A percentile compares a stretch with the other conserved stretches of the same genome.
Evolutionary conservation across 2,113 vertebrate genomes (phyloP).

Genomic region (Corythoichthys intestinalis): DNA sequence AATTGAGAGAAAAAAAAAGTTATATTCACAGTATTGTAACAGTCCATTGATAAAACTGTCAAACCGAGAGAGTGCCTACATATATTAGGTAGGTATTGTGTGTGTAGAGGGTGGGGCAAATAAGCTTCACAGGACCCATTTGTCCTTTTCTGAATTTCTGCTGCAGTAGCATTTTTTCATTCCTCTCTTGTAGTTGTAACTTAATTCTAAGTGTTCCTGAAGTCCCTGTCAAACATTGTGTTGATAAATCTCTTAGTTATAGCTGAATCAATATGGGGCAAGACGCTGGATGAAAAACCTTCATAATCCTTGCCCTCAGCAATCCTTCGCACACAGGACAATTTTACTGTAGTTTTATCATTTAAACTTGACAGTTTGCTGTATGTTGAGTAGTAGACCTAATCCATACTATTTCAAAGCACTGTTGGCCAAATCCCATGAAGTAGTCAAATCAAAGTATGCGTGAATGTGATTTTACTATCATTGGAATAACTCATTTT

Average conservation of each 20-base stretch:
- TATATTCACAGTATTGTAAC: background rate
- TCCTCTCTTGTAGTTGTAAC: slow-evolving; percentile 52
- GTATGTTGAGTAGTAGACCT: slow-evolving; percentile 56
- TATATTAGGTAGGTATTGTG: slow-evolving; percentile 10
- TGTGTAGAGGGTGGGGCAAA: background rate
- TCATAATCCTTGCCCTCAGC: slow-evolving; percentile 71
- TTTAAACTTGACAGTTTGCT: slow-evolving; percentile 65
- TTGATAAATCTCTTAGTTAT: slow-evolving; percentile 73
- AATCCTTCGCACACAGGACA: slow-evolving; percentile 59
- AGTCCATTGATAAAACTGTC: slow-evolving; percentile 4
- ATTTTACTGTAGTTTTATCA: slow-evolving; percentile 68
- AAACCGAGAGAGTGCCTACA: background rate
- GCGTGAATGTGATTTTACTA: slow-evolving; percentile 48
- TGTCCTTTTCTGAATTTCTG: slow-evolving; percentile 33
- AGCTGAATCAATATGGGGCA: slow-evolving; percentile 63
- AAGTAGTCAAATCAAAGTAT: slow-evolving; percentile 58
- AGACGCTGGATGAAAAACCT: slow-evolving; percentile 66
- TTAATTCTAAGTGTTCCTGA: slow-evolving; percentile 66
- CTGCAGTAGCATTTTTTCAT: slow-evolving; percentile 45
- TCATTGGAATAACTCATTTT: slow-evolving; percentile 50
- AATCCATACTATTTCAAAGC: slow-evolving; percentile 62
- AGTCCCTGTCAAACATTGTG: slow-evolving; percentile 67
- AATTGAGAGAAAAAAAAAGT: too few species aligned
- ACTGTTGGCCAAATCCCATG: slow-evolving; percentile 53
- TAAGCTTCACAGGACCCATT: slow-evolving; percentile 7